Conservation (phyloP, 2,113 vertebrate species). For the Rhinichthys klamathensis region DNA sequence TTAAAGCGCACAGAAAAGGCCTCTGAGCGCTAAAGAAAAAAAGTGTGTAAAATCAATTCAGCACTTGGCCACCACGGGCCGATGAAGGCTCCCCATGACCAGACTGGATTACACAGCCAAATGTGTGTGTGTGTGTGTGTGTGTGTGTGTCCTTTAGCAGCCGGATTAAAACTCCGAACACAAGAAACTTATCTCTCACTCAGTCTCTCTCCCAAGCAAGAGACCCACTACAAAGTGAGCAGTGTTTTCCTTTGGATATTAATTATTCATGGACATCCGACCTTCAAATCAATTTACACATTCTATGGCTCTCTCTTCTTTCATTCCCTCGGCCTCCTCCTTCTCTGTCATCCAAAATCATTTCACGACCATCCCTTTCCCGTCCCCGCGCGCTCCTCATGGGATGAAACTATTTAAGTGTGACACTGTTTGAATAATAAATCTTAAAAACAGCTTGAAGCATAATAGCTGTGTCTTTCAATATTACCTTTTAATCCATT, state of each 20-base stretch:
- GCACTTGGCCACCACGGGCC: constrained; percentile 51
- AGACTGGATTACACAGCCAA: constrained; percentile 49
- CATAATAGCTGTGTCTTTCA: not conserved
- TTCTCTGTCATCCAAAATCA: constrained; percentile 42
- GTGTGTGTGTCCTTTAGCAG: constrained; percentile 23
- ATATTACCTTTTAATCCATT: not conserved
- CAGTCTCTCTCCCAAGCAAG: constrained; percentile 32
- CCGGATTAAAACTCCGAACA: constrained; percentile 43
- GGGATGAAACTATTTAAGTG: constrained; percentile 12
- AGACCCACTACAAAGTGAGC: constrained; percentile 48
- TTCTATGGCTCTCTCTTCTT: constrained; percentile 44
- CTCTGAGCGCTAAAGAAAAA: constrained; percentile 27
- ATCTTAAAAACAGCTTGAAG: constrained; percentile 1
- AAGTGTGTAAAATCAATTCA: constrained; percentile 70
- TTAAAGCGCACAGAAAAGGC: constrained; percentile 36
- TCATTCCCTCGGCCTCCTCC: constrained; percentile 22
- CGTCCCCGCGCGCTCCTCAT: constrained; percentile 5
- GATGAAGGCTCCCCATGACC: constrained; percentile 58
- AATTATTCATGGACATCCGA: constrained; percentile 64
- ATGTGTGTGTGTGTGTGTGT: constrained; percentile 30
- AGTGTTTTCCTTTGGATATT: constrained; percentile 49
- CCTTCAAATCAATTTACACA: constrained; percentile 66
- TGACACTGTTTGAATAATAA: constrained; percentile 32
- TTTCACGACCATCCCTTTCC: not conserved
- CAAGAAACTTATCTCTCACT: constrained; percentile 34